Evolutionary conservation across 2,113 vertebrate genomes (phyloP), one percentile per base, ranked within the genome.

Genomic region (Prolemur simus): DNA sequence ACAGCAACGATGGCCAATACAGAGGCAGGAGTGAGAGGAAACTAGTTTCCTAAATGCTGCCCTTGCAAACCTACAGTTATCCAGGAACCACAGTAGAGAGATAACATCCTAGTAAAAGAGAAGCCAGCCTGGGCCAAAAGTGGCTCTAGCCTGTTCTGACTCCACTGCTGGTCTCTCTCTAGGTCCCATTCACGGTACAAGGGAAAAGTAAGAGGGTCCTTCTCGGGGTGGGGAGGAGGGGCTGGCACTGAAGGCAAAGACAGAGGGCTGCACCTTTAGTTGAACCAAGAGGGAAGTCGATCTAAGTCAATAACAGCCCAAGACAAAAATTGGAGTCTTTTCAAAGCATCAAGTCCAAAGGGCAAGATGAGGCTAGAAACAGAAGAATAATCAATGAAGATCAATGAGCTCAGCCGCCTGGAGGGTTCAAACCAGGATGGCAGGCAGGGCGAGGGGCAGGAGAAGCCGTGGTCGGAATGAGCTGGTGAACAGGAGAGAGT

Each of bases 391-490:
- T 8, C 60, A 6, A 0, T 0, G 83, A 1, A 2, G 25, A 45
- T 9, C 52, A 9, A 0, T 10, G 76, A 87, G 56, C 25, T 63
- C 60, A 14, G 23, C 39, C 0, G 4, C 68, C 4, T 8, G 60
- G 18, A 71, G 60, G 21, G 7, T 18, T 29, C 81, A 23, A 5
- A 89, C 27, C 74, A 27, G 69, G 42, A 32, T 0, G 27, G 63
- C 0, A 0, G 34, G 54, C 37, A 27, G 63, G 39, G 21, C 0
- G 6, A 42, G 20, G 29, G 4, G 12, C 18, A 4, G 9, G 27
- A 1, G n/a, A 54, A 25, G 66, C 34, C 0, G 1, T 0, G 54
- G 14, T 14, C 34, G 7, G 23, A 47, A 8, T 5, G 4, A 14
- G 73, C 11, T 49, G 0, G 10, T 52, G 86, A 52, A 3, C 60